phyloP scores from a whole-genome alignment of 2,797 vertebrate species.

The Caiman crocodilus region DNA sequence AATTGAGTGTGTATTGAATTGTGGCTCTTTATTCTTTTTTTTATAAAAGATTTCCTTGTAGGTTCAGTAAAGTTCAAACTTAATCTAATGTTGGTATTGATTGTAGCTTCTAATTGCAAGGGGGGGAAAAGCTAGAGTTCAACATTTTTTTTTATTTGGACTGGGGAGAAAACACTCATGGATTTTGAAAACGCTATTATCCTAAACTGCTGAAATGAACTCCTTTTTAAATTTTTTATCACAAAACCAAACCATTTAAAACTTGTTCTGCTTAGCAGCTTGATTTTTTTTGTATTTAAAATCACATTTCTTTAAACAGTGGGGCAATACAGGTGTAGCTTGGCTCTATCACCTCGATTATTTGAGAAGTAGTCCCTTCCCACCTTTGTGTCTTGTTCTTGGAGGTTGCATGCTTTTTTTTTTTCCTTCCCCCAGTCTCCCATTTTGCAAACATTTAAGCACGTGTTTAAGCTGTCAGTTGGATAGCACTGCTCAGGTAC shows the following conservation, averaged over 20 bases:
- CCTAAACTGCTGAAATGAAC: slow-evolving; percentile 36
- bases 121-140: slow-evolving; percentile 26
- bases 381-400: background rate
- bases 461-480: background rate
- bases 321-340: background rate
- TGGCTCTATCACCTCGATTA: rapidly evolving
- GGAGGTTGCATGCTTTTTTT: background rate
- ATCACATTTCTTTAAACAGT: rapidly evolving
- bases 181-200: slow-evolving; percentile 43
- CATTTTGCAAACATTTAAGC: background rate
- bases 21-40: slow-evolving; percentile 61
- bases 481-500: background rate
- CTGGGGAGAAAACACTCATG: slow-evolving; percentile 7
- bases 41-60: slow-evolving; percentile 67
- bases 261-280: rapidly evolving
- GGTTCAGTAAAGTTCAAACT: slow-evolving; percentile 68
- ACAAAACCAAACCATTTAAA: background rate
- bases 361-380: background rate
- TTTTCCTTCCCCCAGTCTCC: background rate
- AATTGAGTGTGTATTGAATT: slow-evolving; percentile 55
- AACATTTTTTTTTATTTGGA: slow-evolving; percentile 13
- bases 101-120: slow-evolving; percentile 53
- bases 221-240: background rate
- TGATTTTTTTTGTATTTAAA: rapidly evolving
- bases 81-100: slow-evolving; percentile 71